Conservation (phyloP, 2,797 vertebrate species). For the Pangasius krempfi region DNA sequence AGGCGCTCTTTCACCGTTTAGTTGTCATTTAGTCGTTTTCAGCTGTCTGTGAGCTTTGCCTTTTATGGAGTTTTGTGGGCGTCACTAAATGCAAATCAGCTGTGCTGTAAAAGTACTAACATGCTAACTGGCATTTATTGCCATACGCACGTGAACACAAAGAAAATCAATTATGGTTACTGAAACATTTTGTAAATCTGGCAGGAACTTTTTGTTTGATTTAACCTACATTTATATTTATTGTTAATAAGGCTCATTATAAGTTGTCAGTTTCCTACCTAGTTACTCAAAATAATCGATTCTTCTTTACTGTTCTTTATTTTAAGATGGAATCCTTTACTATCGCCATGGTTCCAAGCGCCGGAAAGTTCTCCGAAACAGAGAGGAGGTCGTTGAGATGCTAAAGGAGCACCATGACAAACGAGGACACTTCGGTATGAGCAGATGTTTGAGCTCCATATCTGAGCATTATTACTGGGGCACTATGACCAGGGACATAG, state of each 20-base stretch:
- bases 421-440: slow-evolving; percentile 43
- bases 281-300: neutral
- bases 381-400: slow-evolving; percentile 38
- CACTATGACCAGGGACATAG: slow-evolving; percentile 38
- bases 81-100: neutral
- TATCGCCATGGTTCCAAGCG: slow-evolving; percentile 31
- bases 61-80: neutral
- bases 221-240: neutral
- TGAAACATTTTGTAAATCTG: neutral
- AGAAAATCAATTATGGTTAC: neutral
- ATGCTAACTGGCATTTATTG: neutral
- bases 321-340: slow-evolving; percentile 41
- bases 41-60: neutral
- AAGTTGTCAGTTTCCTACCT: neutral
- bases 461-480: slow-evolving; percentile 49
- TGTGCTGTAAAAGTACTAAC: neutral
- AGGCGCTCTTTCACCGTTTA: neutral
- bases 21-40: neutral
- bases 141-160: no score
- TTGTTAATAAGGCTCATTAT: neutral
- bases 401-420: slow-evolving; percentile 49
- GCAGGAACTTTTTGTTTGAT: neutral
- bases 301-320: neutral
- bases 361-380: slow-evolving; percentile 37
- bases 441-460: slow-evolving; percentile 39